These are phyloP conservation scores for Porites lutea DNA, from an alignment of 64 coral and sea anemone genomes.

Conservation along the genomic window DNA sequence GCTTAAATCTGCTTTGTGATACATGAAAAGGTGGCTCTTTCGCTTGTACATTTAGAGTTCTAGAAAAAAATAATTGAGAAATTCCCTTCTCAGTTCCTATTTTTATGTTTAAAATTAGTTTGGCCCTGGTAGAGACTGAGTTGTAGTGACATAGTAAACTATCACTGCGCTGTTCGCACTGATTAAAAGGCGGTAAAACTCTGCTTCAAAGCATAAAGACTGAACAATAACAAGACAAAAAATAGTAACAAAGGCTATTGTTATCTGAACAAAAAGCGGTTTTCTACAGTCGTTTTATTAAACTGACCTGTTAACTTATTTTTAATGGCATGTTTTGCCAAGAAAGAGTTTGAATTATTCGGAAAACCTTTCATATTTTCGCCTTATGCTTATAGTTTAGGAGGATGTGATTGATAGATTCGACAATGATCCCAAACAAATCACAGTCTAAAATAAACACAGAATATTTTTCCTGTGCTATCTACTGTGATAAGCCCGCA, in stretches of 20 bases:
- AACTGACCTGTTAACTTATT: not conserved
- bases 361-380: not conserved
- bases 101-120: too few species aligned
- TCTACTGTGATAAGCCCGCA: not conserved
- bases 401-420: not conserved
- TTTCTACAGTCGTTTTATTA: not conserved
- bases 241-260: not conserved
- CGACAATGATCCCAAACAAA: not conserved
- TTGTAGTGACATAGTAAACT: too few species aligned
- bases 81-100: too few species aligned
- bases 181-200: not conserved
- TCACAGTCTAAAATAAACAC: not conserved
- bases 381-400: not conserved
- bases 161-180: not conserved
- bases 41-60: too few species aligned
- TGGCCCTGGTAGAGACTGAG: too few species aligned
- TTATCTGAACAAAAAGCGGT: constrained; percentile 11
- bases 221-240: constrained; percentile 24
- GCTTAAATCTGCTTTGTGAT: too few species aligned
- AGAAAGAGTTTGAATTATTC: not conserved
- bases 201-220: not conserved
- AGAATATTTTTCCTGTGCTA: not conserved
- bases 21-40: too few species aligned
- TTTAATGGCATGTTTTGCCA: not conserved
- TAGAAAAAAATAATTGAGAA: too few species aligned